A percentile compares a stretch with the other conserved stretches of the same genome.
phyloP scores from a whole-genome alignment of 2,113 vertebrate genomes.

The Phaetusa simplex region DNA sequence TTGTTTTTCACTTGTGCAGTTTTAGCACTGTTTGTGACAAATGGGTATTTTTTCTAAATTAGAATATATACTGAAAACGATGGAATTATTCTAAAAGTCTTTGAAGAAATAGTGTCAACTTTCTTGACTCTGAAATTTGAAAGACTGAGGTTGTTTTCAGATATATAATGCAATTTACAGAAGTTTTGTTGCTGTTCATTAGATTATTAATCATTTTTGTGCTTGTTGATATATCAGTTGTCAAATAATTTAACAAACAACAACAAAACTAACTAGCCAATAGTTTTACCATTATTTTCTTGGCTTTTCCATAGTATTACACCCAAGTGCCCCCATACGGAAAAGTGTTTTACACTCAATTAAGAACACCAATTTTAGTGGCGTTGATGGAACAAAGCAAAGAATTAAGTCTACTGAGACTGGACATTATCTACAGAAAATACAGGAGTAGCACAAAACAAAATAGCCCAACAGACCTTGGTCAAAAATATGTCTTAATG shows the following conservation, averaged over 20 bases:
- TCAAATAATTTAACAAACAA: background rate
- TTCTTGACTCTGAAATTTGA: background rate
- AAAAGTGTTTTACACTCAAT: fast-evolving
- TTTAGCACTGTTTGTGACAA: background rate
- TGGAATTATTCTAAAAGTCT: background rate
- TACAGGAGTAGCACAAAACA: background rate
- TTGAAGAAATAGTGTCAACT: background rate
- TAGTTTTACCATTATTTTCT: background rate
- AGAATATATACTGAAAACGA: background rate
- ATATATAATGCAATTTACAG: background rate
- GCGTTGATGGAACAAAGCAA: background rate
- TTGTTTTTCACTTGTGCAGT: background rate
- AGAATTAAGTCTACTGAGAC: background rate
- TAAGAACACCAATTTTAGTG: background rate
- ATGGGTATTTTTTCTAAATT: fast-evolving
- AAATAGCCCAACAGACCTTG: background rate
- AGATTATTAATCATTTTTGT: background rate
- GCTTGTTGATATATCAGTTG: background rate
- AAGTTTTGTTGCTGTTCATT: background rate
- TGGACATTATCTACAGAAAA: background rate
- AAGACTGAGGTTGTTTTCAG: background rate
- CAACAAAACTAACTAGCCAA: background rate
- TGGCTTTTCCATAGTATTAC: background rate
- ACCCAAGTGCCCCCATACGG: background rate
- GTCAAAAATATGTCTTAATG: background rate